Percentiles rank a stretch among this genome's conserved stretches.
These are phyloP conservation scores for Hylia prasina DNA, from an alignment of 2,113 vertebrate species.

Conservation along the genomic window DNA sequence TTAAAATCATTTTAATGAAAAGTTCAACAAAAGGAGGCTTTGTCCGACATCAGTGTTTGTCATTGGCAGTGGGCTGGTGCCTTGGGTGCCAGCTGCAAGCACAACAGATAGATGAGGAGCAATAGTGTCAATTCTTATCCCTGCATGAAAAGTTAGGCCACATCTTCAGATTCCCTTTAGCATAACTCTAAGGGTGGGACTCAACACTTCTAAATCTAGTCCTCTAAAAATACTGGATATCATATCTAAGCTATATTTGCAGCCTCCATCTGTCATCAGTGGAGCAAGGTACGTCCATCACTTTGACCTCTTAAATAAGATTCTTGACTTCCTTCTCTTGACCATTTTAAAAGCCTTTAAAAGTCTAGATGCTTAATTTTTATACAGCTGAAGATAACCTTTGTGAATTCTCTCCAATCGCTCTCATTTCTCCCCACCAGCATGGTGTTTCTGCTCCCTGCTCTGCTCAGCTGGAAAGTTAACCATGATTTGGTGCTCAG, in stretches of 20 bases:
- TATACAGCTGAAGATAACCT: not conserved
- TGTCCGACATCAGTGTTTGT: not conserved
- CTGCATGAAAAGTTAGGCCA: not conserved
- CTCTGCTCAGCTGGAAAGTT: not conserved
- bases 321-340: not conserved
- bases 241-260: not conserved
- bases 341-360: not conserved
- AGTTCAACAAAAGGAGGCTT: not conserved
- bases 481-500: not conserved
- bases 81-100: not conserved
- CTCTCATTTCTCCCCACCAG: not conserved
- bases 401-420: not conserved
- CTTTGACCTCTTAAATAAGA: not conserved
- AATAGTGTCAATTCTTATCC: not conserved
- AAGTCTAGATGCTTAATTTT: not conserved
- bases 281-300: not conserved
- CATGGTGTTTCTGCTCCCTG: not conserved
- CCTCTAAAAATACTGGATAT: not conserved
- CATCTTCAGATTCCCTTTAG: not conserved
- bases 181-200: not conserved
- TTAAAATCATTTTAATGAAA: not conserved
- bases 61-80: not conserved
- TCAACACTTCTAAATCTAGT: not conserved
- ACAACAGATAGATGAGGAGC: not conserved
- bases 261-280: not conserved